Conservation (phyloP, 2,797 vertebrate species). For the Carcharodon carcharias region DNA sequence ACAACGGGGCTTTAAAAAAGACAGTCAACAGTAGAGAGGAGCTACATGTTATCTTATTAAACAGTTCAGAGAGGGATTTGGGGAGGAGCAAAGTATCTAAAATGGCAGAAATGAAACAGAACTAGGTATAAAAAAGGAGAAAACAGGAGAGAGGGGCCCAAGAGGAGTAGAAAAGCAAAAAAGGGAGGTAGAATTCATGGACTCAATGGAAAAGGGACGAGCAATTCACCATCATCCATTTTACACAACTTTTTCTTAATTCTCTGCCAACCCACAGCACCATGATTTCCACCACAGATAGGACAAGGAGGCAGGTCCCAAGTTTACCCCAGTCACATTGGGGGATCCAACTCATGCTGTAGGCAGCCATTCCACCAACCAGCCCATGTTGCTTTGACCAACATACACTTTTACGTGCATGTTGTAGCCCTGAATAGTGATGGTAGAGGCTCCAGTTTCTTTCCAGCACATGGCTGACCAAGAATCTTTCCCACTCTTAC, state of each 20-base stretch:
- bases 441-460: no score
- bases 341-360: no score
- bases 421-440: no score
- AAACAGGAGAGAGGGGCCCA: not conserved
- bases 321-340: no score
- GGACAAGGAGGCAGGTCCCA: no score
- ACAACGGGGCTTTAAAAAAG: not conserved
- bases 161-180: not conserved
- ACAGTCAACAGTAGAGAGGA: not conserved
- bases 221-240: not conserved
- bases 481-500: no score
- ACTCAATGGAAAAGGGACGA: not conserved
- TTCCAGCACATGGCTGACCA: no score
- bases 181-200: not conserved
- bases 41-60: not conserved
- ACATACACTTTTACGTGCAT: no score
- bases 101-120: not conserved
- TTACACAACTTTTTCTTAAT: not conserved
- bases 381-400: no score
- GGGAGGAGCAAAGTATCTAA: not conserved
- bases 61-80: not conserved
- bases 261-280: not conserved
- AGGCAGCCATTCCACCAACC: no score
- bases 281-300: no score
- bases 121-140: not conserved